These are phyloP conservation scores for Cephalopachus bancanus DNA, from an alignment of 2,797 vertebrate genomes.

Conservation along the genomic window DNA sequence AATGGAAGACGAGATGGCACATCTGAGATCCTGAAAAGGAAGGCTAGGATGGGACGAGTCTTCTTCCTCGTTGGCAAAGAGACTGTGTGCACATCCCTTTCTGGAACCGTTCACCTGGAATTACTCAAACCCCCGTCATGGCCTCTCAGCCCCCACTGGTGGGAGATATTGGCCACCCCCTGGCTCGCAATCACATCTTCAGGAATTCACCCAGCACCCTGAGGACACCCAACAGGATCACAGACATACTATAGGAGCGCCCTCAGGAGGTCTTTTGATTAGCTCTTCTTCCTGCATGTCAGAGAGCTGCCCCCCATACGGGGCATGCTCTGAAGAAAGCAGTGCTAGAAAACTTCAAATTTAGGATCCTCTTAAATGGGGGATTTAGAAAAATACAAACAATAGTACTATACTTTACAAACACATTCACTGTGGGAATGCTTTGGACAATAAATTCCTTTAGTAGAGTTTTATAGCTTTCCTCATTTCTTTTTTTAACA, in stretches of 20 bases:
- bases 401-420: neutral
- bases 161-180: neutral
- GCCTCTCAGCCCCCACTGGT: neutral
- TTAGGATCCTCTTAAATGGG: neutral
- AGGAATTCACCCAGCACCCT: neutral
- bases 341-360: neutral
- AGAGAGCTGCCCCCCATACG: rapidly evolving
- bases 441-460: neutral
- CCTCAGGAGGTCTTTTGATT: neutral
- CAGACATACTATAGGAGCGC: rapidly evolving
- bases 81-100: neutral
- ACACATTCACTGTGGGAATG: neutral
- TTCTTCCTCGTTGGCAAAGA: neutral
- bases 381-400: neutral
- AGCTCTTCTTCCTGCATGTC: neutral
- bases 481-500: neutral
- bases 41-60: neutral
- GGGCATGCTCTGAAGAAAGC: neutral
- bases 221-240: neutral
- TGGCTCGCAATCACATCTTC: neutral
- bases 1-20: neutral
- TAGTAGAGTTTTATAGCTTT: neutral
- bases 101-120: neutral
- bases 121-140: neutral
- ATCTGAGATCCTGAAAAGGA: neutral